Base-by-base conservation (phyloP, 2,888 invertebrate species). In the Acronicta aceris region DNA sequence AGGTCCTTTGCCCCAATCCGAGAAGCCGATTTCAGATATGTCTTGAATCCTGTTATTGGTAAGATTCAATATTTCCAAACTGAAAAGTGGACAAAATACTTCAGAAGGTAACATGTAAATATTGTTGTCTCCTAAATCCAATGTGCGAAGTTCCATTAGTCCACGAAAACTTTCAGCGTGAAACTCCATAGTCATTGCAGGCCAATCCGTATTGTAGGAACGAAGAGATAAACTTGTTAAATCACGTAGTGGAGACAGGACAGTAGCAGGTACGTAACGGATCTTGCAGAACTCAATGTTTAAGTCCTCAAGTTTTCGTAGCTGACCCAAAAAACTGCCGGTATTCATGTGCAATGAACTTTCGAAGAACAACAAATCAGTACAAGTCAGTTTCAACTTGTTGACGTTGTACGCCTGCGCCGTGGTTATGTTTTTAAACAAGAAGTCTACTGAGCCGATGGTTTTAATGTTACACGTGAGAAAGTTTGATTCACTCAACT, bases 31-130 rank as follows among this genome's bases (percentile, higher is more conserved):
- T 69, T 97, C 96, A 36, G 95, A 95, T 77, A 97, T 95, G 83
- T 97, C 97, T 91, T 97, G 97, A 79, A 98, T 95, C 88, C 96
- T 96, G 89, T 98, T 98, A 82, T 96, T 95, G 60, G 97, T 97
- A 60, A 98, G 91, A 84, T 98, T 98, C 59, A 98, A 90, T 56
- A 94, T 91, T 79, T 96, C 95, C 62, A 97, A 93, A 82, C 96
- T 96, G 81, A 95, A 96, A 41, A 97, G 94, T 48, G 97, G 96
- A 81, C 97, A 97, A 82, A 97, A 96, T 56, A 96, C 95, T 84
- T 97, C 96, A 46, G 95, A 95, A 13, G 97, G 97, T 70, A 97
- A 89, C 81, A 95, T 96, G 95, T 97, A 97, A 81, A 97, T 96
- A 87, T 97, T 97, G 88, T 97, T 97, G 82, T 96, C 96, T 47